Percentiles rank a stretch among this genome's conserved stretches.
phyloP scores from a whole-genome alignment of 37 sponge, comb jelly and placozoan genomes.

The Spongilla lacustris region DNA sequence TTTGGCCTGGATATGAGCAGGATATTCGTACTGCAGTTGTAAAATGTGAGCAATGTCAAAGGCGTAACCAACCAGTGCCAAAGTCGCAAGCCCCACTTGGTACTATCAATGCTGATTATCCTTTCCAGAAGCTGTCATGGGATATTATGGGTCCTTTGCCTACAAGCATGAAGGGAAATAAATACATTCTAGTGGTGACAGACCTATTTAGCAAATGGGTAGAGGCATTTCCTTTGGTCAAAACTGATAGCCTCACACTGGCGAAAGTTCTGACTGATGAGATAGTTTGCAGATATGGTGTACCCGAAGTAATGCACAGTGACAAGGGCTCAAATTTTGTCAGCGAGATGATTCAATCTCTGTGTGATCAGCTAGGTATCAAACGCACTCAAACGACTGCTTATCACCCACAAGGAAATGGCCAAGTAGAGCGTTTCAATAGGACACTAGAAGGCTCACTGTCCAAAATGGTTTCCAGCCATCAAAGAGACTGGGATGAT shows the following conservation, averaged over 20 bases:
- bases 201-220: conserved; percentile 20
- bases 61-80: conserved; percentile 1
- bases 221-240: conserved; percentile 10
- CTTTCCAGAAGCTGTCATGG: conserved; percentile 33
- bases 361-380: conserved; percentile 20
- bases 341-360: not conserved
- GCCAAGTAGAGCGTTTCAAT: conserved; percentile 43
- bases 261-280: conserved; percentile 34
- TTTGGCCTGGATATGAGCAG: no score
- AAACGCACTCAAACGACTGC: conserved; percentile 25
- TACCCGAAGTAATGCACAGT: conserved; percentile 32
- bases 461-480: conserved; percentile 22
- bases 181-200: not conserved
- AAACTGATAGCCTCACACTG: conserved; percentile 28
- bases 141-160: conserved; percentile 46
- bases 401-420: conserved; percentile 51
- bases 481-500: conserved; percentile 51
- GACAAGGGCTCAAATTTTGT: conserved; percentile 46
- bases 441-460: conserved; percentile 29
- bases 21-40: not conserved
- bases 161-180: not conserved
- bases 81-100: conserved; percentile 14
- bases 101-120: conserved; percentile 7
- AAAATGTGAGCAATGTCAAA: conserved; percentile 24
- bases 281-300: conserved; percentile 25